These are phyloP conservation scores for Luehdorfia chinensis DNA, from an alignment of 1,140 invertebrate species.

Conservation along the genomic window DNA sequence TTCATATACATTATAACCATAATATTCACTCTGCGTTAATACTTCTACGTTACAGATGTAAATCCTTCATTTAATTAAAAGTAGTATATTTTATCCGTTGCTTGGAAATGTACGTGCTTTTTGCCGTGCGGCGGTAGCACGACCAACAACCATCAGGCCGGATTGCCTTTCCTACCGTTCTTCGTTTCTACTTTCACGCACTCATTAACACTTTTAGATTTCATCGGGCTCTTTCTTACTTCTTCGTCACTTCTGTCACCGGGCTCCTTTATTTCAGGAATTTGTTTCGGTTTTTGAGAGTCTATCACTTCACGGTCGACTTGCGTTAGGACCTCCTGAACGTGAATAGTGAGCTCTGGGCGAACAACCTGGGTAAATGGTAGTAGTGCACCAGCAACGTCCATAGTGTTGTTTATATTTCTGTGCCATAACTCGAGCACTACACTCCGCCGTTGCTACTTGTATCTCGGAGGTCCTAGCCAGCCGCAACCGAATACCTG, in stretches of 20 bases:
- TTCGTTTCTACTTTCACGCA: constrained; percentile 23
- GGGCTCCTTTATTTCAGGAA: constrained; percentile 65
- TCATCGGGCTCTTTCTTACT: constrained; percentile 25
- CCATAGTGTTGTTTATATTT: constrained; percentile 75
- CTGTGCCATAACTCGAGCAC: constrained; percentile 77
- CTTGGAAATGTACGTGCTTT: constrained; percentile 66
- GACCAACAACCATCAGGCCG: constrained; percentile 66
- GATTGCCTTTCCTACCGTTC: constrained; percentile 21
- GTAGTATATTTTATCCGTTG: constrained; percentile 57
- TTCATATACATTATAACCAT: constrained; percentile 2
- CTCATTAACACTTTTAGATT: constrained; percentile 23
- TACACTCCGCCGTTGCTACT: constrained; percentile 79
- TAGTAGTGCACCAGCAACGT: constrained; percentile 65
- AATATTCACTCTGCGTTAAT: neutral
- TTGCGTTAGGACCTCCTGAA: constrained; percentile 61
- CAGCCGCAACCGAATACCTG: constrained; percentile 83
- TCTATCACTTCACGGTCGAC: constrained; percentile 47
- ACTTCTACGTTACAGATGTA: neutral
- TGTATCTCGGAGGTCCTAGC: constrained; percentile 79
- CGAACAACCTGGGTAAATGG: constrained; percentile 66
- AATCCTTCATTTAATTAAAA: constrained; percentile 35
- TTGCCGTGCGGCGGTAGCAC: constrained; percentile 54
- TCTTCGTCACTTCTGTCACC: constrained; percentile 41
- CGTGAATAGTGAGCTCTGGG: constrained; percentile 62
- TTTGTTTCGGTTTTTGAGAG: constrained; percentile 33